These are phyloP conservation scores for Terrapene triunguis DNA, from an alignment of 2,113 vertebrate genomes.

Conservation along the genomic window DNA sequence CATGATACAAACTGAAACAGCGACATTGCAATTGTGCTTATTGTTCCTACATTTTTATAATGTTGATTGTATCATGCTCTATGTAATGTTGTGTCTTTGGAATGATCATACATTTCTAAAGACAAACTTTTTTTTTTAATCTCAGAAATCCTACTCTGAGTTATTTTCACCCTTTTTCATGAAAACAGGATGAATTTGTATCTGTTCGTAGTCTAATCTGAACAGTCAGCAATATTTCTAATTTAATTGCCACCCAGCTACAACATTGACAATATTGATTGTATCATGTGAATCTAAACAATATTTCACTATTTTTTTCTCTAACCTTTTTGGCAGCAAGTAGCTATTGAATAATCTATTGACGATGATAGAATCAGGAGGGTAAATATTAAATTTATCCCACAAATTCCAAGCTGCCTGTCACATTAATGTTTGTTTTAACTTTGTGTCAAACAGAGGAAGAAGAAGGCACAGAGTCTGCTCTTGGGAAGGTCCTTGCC, in stretches of 20 bases:
- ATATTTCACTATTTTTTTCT: neutral
- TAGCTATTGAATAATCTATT: neutral
- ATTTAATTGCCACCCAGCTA: neutral
- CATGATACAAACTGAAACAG: neutral
- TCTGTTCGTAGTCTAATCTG: neutral
- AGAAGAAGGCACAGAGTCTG: neutral
- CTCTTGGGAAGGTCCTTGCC: neutral
- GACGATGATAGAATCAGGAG: neutral
- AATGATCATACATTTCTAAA: neutral
- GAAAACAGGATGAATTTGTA: fast-evolving
- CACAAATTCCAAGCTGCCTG: neutral
- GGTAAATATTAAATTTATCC: neutral
- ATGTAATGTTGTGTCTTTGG: neutral
- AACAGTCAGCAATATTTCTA: neutral
- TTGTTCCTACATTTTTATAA: neutral
- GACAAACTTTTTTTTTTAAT: neutral
- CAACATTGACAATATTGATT: neutral
- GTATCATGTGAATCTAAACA: neutral
- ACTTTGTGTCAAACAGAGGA: neutral
- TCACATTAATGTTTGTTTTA: neutral
- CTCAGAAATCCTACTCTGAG: neutral
- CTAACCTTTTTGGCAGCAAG: neutral
- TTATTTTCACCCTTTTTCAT: neutral
- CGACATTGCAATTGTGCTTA: neutral
- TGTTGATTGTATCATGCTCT: neutral